phyloP scores from a whole-genome alignment of 2,888 invertebrate genomes.

The Melanostoma mellinum region DNA sequence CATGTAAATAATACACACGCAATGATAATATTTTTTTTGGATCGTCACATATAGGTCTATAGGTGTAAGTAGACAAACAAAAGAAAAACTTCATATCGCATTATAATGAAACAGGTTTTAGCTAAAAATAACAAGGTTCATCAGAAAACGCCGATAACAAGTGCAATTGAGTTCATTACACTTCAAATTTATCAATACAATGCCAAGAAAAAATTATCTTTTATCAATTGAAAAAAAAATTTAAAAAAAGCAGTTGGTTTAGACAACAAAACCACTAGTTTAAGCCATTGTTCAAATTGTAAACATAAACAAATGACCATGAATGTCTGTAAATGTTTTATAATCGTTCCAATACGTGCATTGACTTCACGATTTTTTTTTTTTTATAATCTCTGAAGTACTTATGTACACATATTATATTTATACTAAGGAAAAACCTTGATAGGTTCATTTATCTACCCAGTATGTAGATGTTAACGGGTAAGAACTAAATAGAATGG shows the following conservation, averaged over 20 bases:
- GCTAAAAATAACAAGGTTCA: neutral
- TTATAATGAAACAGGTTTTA: neutral
- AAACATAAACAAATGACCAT: slow-evolving; percentile 29
- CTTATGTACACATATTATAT: neutral
- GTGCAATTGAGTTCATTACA: slow-evolving; percentile 15
- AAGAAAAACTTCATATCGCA: too few relatives aligned
- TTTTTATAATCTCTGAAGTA: neutral
- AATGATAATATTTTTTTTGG: too few relatives aligned
- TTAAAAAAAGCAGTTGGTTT: neutral
- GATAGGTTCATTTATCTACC: slow-evolving; percentile 22
- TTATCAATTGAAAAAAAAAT: neutral
- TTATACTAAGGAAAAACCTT: slow-evolving; percentile 28
- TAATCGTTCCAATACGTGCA: slow-evolving; percentile 53
- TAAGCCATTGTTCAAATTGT: neutral
- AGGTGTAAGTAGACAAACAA: too few relatives aligned
- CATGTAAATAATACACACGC: too few relatives aligned
- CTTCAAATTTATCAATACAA: neutral
- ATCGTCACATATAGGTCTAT: too few relatives aligned
- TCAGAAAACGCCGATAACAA: slow-evolving; percentile 1
- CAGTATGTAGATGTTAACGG: neutral
- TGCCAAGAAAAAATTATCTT: neutral
- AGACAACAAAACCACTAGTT: neutral
- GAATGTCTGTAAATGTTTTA: slow-evolving; percentile 26
- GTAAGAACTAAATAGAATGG: neutral
- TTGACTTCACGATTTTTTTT: slow-evolving; percentile 36